Percentiles rank a stretch among this genome's conserved stretches.
phyloP scores from a whole-genome alignment of 2,113 vertebrate genomes.

The Scopus umbretta region DNA sequence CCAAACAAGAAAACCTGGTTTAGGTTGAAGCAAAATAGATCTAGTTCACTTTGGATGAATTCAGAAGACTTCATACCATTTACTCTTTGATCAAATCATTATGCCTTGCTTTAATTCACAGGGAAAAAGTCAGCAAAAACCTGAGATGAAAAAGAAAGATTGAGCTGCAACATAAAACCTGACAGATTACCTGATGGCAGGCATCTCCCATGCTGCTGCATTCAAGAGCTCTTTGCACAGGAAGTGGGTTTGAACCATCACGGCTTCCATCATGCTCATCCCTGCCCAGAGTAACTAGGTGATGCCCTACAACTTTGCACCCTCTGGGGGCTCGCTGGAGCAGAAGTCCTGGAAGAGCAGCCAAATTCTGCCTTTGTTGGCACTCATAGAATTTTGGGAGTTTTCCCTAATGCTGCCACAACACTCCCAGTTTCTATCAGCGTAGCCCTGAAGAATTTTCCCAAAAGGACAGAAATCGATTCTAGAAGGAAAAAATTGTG shows the following conservation, averaged over 20 bases:
- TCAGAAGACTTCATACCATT: neutral
- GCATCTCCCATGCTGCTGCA: neutral
- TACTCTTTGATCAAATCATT: neutral
- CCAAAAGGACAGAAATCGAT: neutral
- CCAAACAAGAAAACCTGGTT: neutral
- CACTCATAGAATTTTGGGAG: neutral
- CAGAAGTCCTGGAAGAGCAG: neutral
- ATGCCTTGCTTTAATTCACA: neutral
- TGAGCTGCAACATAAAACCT: neutral
- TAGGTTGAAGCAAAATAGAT: neutral
- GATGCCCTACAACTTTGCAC: too few relatives aligned
- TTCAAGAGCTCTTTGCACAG: fast-evolving
- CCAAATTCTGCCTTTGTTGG: neutral
- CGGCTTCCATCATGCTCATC: neutral
- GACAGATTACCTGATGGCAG: neutral
- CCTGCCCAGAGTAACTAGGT: neutral
- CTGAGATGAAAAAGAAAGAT: neutral
- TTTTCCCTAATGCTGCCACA: neutral
- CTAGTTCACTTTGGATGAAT: neutral
- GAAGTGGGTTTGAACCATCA: neutral
- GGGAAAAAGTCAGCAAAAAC: neutral
- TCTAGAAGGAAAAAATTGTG: neutral
- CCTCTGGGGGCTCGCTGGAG: fast-evolving
- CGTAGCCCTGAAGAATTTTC: neutral
- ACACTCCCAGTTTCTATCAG: neutral